phyloP scores from a whole-genome alignment of 1,140 invertebrate genomes.

The Lutraria rhynchaena region DNA sequence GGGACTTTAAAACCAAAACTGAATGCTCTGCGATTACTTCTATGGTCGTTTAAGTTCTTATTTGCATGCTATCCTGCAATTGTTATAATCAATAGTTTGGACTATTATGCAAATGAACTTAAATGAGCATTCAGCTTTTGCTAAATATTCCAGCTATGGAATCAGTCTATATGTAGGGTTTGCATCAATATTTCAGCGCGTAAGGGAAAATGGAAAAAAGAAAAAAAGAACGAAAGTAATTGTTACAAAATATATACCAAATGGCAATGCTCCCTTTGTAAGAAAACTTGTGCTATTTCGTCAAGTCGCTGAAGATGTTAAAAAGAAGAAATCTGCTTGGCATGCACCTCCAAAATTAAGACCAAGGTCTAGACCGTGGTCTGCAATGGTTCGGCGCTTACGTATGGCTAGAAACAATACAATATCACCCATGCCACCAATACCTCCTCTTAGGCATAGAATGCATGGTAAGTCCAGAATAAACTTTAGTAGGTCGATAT shows the following conservation, averaged over 20 bases:
- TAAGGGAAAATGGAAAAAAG: constrained; percentile 2
- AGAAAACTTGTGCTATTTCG: constrained; percentile 44
- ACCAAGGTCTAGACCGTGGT: constrained; percentile 46
- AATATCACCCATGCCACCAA: constrained; percentile 22
- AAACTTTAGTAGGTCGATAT: too few relatives aligned
- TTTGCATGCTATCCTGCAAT: neutral
- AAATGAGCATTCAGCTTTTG: too few relatives aligned
- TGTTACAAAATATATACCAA: constrained; percentile 51
- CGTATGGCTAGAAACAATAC: constrained; percentile 23
- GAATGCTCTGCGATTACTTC: constrained; percentile 32
- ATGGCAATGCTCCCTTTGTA: constrained; percentile 30
- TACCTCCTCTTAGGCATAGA: constrained; percentile 14
- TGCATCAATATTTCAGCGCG: too few relatives aligned
- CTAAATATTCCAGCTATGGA: too few relatives aligned
- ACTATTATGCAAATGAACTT: too few relatives aligned
- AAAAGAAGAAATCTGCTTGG: constrained; percentile 20
- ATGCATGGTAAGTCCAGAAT: constrained; percentile 36
- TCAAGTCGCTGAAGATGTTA: neutral
- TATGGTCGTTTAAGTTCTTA: too few relatives aligned
- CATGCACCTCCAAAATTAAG: constrained; percentile 1
- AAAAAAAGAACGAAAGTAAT: constrained; percentile 44
- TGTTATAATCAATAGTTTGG: too few relatives aligned
- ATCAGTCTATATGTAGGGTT: too few relatives aligned
- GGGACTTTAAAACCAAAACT: neutral
- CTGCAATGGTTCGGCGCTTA: constrained; percentile 34